phyloP scores from a whole-genome alignment of 1,140 invertebrate species.

The Mya arenaria region DNA sequence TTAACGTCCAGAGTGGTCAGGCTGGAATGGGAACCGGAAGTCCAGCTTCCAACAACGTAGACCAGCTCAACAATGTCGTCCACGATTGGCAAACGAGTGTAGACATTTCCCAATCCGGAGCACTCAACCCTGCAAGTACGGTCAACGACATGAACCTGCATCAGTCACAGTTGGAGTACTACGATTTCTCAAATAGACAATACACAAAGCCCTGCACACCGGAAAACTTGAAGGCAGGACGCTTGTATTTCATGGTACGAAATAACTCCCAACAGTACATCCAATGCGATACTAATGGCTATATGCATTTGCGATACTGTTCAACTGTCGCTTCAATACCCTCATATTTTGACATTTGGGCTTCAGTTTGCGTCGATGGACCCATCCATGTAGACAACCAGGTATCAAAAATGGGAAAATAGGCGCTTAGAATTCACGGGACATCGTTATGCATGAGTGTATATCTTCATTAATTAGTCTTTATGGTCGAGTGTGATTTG shows the following conservation, averaged over 20 bases:
- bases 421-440: too few relatives aligned
- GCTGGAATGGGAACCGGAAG: background rate
- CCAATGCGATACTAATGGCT: conserved; percentile 32
- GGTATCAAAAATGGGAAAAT: too few relatives aligned
- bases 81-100: background rate
- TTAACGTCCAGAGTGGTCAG: too few relatives aligned
- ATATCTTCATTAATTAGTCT: too few relatives aligned
- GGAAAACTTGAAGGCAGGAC: conserved; percentile 12
- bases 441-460: too few relatives aligned
- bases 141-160: background rate
- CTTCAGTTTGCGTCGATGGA: conserved; percentile 46
- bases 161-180: conserved; percentile 33
- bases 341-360: conserved; percentile 39
- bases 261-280: conserved; percentile 23
- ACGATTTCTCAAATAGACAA: conserved; percentile 26
- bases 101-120: conserved; percentile 2
- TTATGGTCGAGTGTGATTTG: too few relatives aligned
- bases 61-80: background rate
- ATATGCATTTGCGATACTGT: conserved; percentile 33
- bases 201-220: conserved; percentile 40
- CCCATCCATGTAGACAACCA: conserved; percentile 31
- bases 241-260: conserved; percentile 29
- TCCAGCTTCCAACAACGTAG: background rate
- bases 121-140: too few relatives aligned
- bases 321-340: background rate